Evolutionary conservation across 2,113 vertebrate genomes (phyloP).

Genomic region (Melanostigma gelatinosum): DNA sequence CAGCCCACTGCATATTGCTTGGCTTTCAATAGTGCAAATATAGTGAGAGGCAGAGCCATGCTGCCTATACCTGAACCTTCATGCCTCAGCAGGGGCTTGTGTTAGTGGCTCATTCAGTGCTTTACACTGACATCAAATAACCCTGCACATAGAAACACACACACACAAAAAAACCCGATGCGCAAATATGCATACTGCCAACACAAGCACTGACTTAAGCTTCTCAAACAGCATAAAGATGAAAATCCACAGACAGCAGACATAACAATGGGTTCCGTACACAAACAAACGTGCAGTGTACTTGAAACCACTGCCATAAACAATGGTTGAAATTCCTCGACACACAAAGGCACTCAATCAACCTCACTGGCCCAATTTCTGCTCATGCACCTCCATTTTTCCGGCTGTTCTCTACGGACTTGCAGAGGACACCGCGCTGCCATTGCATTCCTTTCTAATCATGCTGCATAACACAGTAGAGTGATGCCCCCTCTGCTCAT

Average conservation of each 20-base stretch:
- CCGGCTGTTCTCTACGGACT: slow-evolving; percentile 50
- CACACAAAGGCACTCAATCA: slow-evolving; percentile 48
- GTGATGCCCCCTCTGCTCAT: slow-evolving; percentile 7
- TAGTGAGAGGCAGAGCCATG: slow-evolving; percentile 10
- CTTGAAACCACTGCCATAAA: slow-evolving; percentile 5
- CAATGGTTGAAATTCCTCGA: slow-evolving; percentile 30
- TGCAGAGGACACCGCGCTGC: slow-evolving; percentile 51
- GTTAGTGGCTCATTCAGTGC: slow-evolving; percentile 35
- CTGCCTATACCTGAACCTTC: slow-evolving; percentile 35
- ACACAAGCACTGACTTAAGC: slow-evolving; percentile 3
- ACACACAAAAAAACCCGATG: neutral
- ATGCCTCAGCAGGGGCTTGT: slow-evolving; percentile 28
- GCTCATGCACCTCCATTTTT: slow-evolving; percentile 54
- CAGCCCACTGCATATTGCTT: slow-evolving; percentile 31
- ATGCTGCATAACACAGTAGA: slow-evolving; percentile 1
- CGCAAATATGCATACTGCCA: slow-evolving; percentile 1
- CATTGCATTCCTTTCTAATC: slow-evolving; percentile 34
- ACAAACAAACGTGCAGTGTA: neutral
- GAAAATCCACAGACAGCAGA: slow-evolving; percentile 11
- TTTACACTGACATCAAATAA: slow-evolving; percentile 34
- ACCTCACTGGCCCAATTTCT: slow-evolving; percentile 56
- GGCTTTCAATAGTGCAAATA: slow-evolving; percentile 27
- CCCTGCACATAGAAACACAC: slow-evolving; percentile 19
- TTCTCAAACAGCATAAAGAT: slow-evolving; percentile 20
- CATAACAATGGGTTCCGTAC: neutral